phyloP scores from a whole-genome alignment of 2,888 invertebrate genomes.

The Lobophora halterata region DNA sequence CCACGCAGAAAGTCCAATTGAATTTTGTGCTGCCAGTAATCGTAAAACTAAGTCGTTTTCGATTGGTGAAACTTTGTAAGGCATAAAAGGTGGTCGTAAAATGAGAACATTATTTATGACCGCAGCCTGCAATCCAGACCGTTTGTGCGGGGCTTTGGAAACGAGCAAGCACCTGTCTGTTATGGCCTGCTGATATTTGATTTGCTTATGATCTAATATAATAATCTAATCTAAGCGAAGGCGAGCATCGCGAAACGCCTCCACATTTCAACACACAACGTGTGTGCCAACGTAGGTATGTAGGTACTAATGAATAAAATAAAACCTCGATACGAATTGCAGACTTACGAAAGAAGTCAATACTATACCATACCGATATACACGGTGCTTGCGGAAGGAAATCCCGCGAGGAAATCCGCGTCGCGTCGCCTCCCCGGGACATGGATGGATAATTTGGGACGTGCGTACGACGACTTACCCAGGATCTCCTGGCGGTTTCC shows the following conservation, averaged over 20 bases:
- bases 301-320: no score
- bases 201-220: no score
- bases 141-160: slow-evolving; percentile 14
- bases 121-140: slow-evolving; percentile 20
- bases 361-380: no score
- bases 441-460: slow-evolving; percentile 25
- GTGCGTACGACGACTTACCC: slow-evolving; percentile 26
- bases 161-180: slow-evolving; percentile 12
- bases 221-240: no score
- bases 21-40: slow-evolving; percentile 40
- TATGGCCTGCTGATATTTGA: no score
- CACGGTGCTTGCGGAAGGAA: slow-evolving; percentile 9
- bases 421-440: slow-evolving; percentile 11
- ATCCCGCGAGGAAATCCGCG: slow-evolving; percentile 25
- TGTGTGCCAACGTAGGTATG: no score
- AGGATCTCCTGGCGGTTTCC: slow-evolving; percentile 25
- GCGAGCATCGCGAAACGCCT: no score
- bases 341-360: no score
- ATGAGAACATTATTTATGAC: slow-evolving; percentile 47
- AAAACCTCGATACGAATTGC: no score
- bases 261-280: no score
- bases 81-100: slow-evolving; percentile 48
- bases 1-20: slow-evolving; percentile 13
- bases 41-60: slow-evolving; percentile 54
- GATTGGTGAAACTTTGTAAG: slow-evolving; percentile 58